phyloP scores from a whole-genome alignment of 2,113 vertebrate genomes.

The Daphoenositta chrysoptera region DNA sequence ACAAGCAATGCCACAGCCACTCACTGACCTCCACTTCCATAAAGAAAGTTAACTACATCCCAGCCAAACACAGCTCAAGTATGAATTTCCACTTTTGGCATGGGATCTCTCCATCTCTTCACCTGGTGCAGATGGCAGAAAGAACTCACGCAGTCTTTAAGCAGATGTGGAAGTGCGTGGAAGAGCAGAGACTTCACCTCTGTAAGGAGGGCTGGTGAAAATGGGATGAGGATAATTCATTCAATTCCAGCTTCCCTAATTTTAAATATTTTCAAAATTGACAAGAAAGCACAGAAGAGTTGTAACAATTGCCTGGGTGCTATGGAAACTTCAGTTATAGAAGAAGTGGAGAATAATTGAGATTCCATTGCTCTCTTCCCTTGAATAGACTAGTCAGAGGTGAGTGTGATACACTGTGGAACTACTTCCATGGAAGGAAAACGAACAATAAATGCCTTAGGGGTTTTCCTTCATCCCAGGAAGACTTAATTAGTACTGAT shows the following conservation, averaged over 20 bases:
- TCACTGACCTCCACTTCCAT: accelerated
- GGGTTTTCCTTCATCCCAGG: background rate
- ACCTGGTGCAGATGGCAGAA: background rate
- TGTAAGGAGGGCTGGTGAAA: background rate
- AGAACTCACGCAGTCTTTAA: background rate
- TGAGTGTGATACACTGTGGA: background rate
- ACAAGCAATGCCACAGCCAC: background rate
- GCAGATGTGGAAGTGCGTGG: background rate
- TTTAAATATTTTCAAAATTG: background rate
- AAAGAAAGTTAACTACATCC: background rate
- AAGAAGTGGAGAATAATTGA: background rate
- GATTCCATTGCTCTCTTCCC: background rate
- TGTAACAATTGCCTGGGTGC: background rate
- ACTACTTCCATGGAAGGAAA: background rate
- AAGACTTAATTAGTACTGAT: background rate
- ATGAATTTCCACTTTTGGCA: background rate
- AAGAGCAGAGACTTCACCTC: background rate
- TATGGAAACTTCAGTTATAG: background rate
- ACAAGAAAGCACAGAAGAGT: background rate
- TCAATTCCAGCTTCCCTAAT: background rate
- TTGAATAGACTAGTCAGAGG: background rate
- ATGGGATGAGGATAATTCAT: background rate
- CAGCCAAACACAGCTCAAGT: background rate
- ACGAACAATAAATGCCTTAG: background rate
- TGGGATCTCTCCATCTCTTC: background rate